A percentile compares a stretch with the other conserved stretches of the same genome.
phyloP scores from a whole-genome alignment of 2,888 invertebrate species.

The Ecliptopera silaceata region DNA sequence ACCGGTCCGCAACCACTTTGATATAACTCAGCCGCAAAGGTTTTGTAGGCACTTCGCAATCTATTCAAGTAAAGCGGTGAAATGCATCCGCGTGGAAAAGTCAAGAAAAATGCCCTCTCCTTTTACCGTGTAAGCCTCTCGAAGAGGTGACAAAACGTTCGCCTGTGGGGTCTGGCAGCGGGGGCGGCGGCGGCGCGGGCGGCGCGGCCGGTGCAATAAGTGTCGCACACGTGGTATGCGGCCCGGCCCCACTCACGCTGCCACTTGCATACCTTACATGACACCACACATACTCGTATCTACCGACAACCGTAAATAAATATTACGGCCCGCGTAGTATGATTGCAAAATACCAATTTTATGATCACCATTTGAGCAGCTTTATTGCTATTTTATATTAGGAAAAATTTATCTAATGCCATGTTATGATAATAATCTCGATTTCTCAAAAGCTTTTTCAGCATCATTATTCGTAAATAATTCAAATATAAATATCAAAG shows the following conservation, averaged over 20 bases:
- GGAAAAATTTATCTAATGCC: slow-evolving; percentile 24
- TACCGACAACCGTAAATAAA: slow-evolving; percentile 23
- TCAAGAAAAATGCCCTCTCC: slow-evolving; percentile 65
- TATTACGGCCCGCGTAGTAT: slow-evolving; percentile 25
- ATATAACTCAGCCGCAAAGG: slow-evolving; percentile 60
- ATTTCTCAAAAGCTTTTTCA: neutral
- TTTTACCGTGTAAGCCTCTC: slow-evolving; percentile 61
- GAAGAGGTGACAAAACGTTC: slow-evolving; percentile 67
- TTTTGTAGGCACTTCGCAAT: slow-evolving; percentile 51
- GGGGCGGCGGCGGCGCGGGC: slow-evolving; percentile 41
- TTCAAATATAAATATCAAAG: neutral
- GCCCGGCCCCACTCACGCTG: slow-evolving; percentile 32
- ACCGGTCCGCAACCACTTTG: slow-evolving; percentile 47
- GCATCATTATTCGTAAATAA: neutral
- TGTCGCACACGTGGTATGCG: slow-evolving; percentile 49
- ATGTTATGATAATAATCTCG: slow-evolving; percentile 16
- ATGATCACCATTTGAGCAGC: slow-evolving; percentile 25
- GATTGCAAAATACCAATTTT: slow-evolving; percentile 27
- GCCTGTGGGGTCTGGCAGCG: slow-evolving; percentile 48
- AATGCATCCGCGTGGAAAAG: slow-evolving; percentile 67
- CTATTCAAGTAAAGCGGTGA: slow-evolving; percentile 64
- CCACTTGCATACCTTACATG: slow-evolving; percentile 34
- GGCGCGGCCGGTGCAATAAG: slow-evolving; percentile 49
- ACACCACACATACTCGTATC: slow-evolving; percentile 16
- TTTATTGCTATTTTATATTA: slow-evolving; percentile 27